Evolutionary conservation across 2,113 vertebrate species (phyloP).

Genomic region (Oreochromis tanganicae): DNA sequence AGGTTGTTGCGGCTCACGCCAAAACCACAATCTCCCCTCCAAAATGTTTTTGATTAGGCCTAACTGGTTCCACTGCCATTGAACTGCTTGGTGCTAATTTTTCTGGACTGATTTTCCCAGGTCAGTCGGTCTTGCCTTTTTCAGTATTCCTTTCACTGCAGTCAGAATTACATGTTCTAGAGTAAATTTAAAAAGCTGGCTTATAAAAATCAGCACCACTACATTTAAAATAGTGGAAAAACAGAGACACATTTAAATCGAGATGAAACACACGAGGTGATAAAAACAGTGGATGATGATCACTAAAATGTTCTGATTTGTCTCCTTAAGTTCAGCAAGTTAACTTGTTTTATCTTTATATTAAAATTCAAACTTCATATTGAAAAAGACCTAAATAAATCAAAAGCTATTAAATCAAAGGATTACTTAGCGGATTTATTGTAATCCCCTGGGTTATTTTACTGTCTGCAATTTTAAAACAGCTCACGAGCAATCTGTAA

Average conservation of each 20-base stretch:
- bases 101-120: conserved; percentile 15
- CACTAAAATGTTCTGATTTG: not conserved
- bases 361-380: conserved; percentile 31
- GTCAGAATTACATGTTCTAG: not conserved
- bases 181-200: not conserved
- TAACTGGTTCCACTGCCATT: not conserved
- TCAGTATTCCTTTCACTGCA: not conserved
- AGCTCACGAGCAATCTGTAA: conserved; percentile 59
- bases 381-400: conserved; percentile 50
- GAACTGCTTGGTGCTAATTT: conserved; percentile 8
- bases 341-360: conserved; percentile 14
- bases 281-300: not conserved
- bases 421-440: conserved; percentile 49
- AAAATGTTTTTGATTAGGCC: conserved; percentile 19
- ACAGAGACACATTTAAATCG: not conserved
- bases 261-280: not conserved
- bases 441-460: conserved; percentile 49
- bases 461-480: conserved; percentile 48
- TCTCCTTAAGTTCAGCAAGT: conserved; percentile 9
- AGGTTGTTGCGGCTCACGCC: not conserved
- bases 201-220: not conserved
- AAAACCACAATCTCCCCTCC: conserved; percentile 3
- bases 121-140: not conserved
- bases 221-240: not conserved
- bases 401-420: conserved; percentile 55